Conservation (phyloP, 2,888 invertebrate species). For the Hesperia comma region DNA sequence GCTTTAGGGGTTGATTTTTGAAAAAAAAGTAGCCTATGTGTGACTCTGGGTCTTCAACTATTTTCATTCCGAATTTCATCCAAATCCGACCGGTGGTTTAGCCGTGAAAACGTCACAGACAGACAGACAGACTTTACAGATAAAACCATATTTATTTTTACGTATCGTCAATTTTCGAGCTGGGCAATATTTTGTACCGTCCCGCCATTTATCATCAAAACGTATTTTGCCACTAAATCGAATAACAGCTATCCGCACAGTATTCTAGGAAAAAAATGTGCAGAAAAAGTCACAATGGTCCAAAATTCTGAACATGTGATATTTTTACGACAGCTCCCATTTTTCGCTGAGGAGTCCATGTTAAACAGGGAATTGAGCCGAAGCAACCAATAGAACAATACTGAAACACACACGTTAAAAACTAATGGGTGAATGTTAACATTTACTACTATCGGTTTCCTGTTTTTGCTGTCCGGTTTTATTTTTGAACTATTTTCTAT, state of each 20-base stretch:
- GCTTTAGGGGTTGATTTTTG: too few species aligned
- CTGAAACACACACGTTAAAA: conserved; percentile 7
- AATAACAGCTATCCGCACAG: conserved; percentile 7
- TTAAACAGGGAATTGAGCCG: conserved; percentile 18
- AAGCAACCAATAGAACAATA: conserved; percentile 6
- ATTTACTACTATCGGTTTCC: conserved; percentile 2
- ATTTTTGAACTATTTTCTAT: not conserved
- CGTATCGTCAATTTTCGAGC: not conserved
- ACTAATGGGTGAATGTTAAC: conserved; percentile 1
- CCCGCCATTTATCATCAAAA: conserved; percentile 15
- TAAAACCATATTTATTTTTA: conserved; percentile 4
- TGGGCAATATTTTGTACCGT: not conserved
- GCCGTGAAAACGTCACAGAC: too few species aligned
- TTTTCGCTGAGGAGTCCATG: conserved; percentile 22
- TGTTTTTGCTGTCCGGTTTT: conserved; percentile 9
- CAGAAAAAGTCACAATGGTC: conserved; percentile 19
- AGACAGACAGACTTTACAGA: not conserved
- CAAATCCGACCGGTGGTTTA: too few species aligned
- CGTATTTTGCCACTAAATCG: conserved; percentile 21
- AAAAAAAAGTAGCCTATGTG: too few species aligned
- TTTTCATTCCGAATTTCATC: too few species aligned
- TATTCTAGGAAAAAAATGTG: conserved; percentile 23
- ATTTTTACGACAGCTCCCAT: conserved; percentile 26
- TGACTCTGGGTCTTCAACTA: too few species aligned
- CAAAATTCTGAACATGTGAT: conserved; percentile 21